Conservation (phyloP, 2,113 vertebrate genomes). For the Macaca nemestrina region DNA sequence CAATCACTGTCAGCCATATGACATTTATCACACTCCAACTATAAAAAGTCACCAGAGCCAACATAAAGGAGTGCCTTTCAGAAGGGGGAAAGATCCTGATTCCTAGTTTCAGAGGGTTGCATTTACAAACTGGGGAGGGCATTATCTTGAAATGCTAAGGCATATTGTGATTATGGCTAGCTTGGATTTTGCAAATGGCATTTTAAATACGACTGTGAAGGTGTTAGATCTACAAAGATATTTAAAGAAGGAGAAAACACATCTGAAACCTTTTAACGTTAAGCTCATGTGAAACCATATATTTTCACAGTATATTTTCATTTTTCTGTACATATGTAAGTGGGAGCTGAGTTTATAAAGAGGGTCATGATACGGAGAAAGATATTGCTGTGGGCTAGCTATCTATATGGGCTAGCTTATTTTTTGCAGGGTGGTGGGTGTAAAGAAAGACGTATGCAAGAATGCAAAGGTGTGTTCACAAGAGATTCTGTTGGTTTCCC, state of each 20-base stretch:
- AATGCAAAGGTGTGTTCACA: background rate
- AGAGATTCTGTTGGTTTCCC: conserved; percentile 43
- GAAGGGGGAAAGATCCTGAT: background rate
- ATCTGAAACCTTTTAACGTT: background rate
- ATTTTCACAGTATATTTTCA: background rate
- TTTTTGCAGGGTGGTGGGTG: background rate
- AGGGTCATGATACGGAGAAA: background rate
- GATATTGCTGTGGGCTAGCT: too few species aligned
- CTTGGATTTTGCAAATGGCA: background rate
- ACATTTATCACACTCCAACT: background rate
- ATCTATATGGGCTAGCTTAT: too few species aligned
- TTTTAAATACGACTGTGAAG: background rate
- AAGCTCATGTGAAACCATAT: background rate
- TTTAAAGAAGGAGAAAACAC: conserved; percentile 15
- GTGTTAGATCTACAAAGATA: background rate
- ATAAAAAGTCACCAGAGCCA: background rate
- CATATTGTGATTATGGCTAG: background rate
- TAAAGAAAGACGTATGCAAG: background rate
- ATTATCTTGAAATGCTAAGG: background rate
- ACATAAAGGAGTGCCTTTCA: background rate
- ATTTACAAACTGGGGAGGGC: background rate
- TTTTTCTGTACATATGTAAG: background rate
- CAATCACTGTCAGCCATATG: background rate
- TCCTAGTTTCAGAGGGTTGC: background rate
- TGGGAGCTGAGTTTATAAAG: background rate